phyloP scores from a whole-genome alignment of 2,888 invertebrate genomes.

The Rhaphigaster nebulosa region DNA sequence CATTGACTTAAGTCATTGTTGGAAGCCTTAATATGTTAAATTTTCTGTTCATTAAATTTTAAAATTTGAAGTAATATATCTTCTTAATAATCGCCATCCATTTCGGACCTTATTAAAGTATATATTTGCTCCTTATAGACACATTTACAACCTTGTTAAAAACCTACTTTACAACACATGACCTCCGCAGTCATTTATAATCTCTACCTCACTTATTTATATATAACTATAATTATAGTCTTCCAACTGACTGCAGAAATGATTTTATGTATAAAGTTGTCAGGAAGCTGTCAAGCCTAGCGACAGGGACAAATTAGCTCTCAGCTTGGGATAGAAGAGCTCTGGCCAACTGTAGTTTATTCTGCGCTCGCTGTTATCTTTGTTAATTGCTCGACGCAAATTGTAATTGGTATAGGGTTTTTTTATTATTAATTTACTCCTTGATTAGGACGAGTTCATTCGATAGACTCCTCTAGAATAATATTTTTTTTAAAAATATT shows the following conservation, averaged over 20 bases:
- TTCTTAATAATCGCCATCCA: too few relatives aligned
- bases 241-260: neutral
- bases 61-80: too few relatives aligned
- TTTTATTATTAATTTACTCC: neutral
- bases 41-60: too few relatives aligned
- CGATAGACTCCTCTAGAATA: too few relatives aligned
- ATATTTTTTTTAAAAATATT: too few relatives aligned
- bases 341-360: constrained; percentile 1
- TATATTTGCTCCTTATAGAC: too few relatives aligned
- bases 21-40: too few relatives aligned
- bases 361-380: neutral
- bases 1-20: too few relatives aligned
- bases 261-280: constrained; percentile 30
- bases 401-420: neutral
- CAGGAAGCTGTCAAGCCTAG: neutral
- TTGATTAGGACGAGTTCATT: neutral
- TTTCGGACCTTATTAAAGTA: too few relatives aligned
- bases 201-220: neutral
- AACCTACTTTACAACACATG: neutral
- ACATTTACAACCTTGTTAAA: neutral
- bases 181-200: neutral
- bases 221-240: constrained; percentile 9
- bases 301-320: constrained; percentile 32
- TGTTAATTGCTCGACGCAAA: neutral
- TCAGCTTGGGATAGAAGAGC: neutral